Evolutionary conservation across 2,113 vertebrate genomes (phyloP).

Genomic region (Bos indicus): DNA sequence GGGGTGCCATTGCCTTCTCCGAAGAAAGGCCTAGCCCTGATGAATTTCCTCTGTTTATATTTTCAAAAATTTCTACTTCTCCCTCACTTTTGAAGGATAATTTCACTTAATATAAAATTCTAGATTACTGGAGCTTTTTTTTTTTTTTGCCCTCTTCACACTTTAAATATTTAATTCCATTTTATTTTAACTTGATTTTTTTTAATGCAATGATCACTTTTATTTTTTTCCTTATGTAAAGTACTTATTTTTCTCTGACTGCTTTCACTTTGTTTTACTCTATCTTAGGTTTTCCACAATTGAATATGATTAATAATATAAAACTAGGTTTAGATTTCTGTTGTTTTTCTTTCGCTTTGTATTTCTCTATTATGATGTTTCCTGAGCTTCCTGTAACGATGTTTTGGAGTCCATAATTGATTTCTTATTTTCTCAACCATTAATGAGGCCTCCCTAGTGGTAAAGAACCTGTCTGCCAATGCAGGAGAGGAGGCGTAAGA

Average conservation of each 20-base stretch:
- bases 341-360: background rate
- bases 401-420: background rate
- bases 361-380: background rate
- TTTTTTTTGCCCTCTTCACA: background rate
- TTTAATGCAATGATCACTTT: background rate
- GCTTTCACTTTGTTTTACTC: background rate
- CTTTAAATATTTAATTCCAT: background rate
- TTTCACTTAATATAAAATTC: background rate
- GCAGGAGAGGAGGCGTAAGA: background rate
- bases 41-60: background rate
- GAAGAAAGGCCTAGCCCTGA: background rate
- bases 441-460: background rate
- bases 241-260: background rate
- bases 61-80: background rate
- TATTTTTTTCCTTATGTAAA: background rate
- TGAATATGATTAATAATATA: background rate
- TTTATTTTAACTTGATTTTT: background rate
- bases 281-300: background rate
- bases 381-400: background rate
- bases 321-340: background rate
- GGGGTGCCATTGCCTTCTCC: too few species aligned
- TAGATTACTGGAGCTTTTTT: background rate
- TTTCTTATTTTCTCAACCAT: background rate
- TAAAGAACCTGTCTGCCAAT: background rate
- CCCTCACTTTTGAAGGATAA: background rate